Evolutionary conservation across 2,113 vertebrate species (phyloP), one percentile per base, ranked within the genome.

Genomic region (Macaca nemestrina): DNA sequence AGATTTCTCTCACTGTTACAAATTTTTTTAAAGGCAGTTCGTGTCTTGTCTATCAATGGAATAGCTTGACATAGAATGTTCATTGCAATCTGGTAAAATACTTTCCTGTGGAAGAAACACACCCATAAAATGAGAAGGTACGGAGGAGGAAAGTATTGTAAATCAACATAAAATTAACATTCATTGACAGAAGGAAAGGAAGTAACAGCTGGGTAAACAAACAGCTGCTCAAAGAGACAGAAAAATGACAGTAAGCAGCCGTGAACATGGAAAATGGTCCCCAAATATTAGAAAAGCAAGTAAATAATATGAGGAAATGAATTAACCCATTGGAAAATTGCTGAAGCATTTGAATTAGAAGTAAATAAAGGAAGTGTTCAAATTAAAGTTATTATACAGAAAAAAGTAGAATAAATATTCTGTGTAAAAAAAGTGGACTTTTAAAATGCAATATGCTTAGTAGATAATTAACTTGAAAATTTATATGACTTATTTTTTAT

Each of bases 201-300:
- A 88, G 91, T 64, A 72, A 78, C 80, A 90, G 80, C 88, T 98
- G 93, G 86, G 38, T 68, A 97, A 97, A 94, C 89, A 90, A 86
- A 88, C 68, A 92, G 61, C 93, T 96, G 59, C 35, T 38, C 72
- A 64, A 30, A 92, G 68, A 73, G 50, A 73, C 40, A 32, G 40
- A 89, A 92, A 92, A 97, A 61, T 80, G 81, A 83, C 38, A 76
- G 52, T 52, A 61, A 93, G 67, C 32, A 40, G 16, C 45, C 16
- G 0, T 48, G 85, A 90, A 72, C 27, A 5, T 57, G 55, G 22
- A 48, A 32, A 79, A 12, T 50, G 12, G 27, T 76, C 48, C 67
- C 68, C 40, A 61, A 43, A 40, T 70, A 75, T 55, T 75, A 64
- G 35, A 72, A 88, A 97, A 88, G 23, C 70, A 88, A 88, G 72